Evolutionary conservation across 2,888 invertebrate genomes (phyloP).

Genomic region (Thera obeliscata): DNA sequence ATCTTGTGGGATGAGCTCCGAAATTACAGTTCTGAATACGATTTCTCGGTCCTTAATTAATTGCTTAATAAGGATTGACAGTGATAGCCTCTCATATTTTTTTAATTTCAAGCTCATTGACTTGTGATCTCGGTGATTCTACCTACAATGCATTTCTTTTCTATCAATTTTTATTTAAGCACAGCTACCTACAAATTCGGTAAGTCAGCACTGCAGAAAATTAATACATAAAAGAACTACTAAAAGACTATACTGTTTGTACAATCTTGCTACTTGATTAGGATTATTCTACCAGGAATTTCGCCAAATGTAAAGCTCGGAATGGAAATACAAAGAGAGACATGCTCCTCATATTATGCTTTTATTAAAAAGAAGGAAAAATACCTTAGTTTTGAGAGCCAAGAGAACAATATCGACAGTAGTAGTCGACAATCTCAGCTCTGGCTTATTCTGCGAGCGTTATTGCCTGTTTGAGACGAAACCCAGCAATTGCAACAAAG

Average conservation of each 20-base stretch:
- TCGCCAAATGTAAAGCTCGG: not conserved
- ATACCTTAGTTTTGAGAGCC: slow-evolving; percentile 43
- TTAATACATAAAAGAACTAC: not conserved
- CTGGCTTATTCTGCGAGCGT: slow-evolving; percentile 60
- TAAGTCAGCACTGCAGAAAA: no score
- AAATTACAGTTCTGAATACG: slow-evolving; percentile 21
- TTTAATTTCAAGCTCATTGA: slow-evolving; percentile 2
- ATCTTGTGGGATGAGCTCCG: slow-evolving; percentile 25
- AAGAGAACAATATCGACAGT: slow-evolving; percentile 56
- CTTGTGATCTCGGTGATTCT: not conserved
- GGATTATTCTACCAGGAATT: not conserved
- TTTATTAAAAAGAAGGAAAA: slow-evolving; percentile 42
- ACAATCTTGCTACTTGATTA: not conserved
- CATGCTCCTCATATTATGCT: slow-evolving; percentile 30
- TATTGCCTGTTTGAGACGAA: slow-evolving; percentile 65
- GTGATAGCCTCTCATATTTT: slow-evolving; percentile 9
- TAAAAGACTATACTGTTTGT: not conserved
- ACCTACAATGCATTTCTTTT: not conserved
- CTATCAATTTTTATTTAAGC: no score
- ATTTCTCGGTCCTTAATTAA: slow-evolving; percentile 23
- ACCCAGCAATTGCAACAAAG: slow-evolving; percentile 63
- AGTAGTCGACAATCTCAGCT: slow-evolving; percentile 54
- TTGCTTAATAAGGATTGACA: slow-evolving; percentile 17
- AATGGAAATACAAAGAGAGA: slow-evolving; percentile 6
- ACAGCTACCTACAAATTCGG: not conserved